phyloP scores from a whole-genome alignment of 2,113 vertebrate genomes.

The Melanocharis versteri region DNA sequence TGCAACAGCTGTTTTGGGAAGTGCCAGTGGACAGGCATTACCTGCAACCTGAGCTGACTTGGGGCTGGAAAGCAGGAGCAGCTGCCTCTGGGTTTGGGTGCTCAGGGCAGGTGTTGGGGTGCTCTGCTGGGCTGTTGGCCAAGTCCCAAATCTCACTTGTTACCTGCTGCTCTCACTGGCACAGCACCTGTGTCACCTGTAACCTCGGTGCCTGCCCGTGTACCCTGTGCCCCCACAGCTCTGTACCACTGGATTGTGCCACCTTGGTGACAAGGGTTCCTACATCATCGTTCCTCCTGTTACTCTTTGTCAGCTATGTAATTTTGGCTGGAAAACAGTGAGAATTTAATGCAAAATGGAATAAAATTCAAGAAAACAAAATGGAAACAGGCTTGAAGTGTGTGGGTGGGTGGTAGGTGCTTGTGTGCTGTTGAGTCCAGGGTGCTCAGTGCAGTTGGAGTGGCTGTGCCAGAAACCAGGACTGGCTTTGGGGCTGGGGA shows the following conservation, averaged over 20 bases:
- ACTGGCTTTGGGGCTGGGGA: not conserved
- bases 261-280: not conserved
- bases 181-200: not conserved
- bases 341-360: constrained; percentile 27
- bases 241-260: not conserved
- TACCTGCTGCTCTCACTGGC: constrained; percentile 17
- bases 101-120: not conserved
- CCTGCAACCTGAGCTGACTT: not conserved
- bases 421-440: not conserved
- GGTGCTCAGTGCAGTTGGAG: not conserved
- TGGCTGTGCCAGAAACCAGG: fast-evolving
- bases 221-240: not conserved
- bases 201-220: not conserved
- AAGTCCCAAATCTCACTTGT: not conserved
- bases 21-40: not conserved
- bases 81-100: not conserved
- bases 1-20: not conserved
- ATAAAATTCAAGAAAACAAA: constrained; percentile 42
- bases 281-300: not conserved
- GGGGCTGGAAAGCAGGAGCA: not conserved
- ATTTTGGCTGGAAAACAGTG: not conserved
- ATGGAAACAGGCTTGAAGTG: fast-evolving
- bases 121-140: not conserved
- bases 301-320: not conserved
- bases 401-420: too few species aligned